These are phyloP conservation scores for Sylvietta virens DNA, from an alignment of 2,113 vertebrate genomes.

Conservation along the genomic window DNA sequence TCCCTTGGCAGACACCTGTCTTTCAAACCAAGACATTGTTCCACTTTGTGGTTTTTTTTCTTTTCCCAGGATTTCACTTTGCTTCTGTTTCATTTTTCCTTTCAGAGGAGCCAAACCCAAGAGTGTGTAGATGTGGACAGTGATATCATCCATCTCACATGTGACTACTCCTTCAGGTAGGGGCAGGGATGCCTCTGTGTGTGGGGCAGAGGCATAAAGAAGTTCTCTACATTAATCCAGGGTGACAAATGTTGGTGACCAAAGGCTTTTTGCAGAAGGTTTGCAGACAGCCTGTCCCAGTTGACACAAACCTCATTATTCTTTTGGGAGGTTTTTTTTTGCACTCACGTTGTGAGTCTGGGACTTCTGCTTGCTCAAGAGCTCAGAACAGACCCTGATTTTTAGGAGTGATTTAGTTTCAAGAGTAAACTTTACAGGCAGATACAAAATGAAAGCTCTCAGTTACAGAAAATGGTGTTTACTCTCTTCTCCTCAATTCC, in stretches of 20 bases:
- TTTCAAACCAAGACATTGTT: neutral
- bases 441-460: neutral
- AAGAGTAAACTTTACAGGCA: neutral
- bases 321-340: neutral
- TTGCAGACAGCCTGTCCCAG: neutral
- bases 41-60: neutral
- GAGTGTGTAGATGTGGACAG: neutral
- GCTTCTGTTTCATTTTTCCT: neutral
- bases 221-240: neutral
- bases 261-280: neutral
- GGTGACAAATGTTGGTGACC: neutral
- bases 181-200: neutral
- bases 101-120: neutral
- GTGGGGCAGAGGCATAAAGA: neutral
- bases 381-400: neutral
- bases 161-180: neutral
- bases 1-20: neutral
- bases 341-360: neutral
- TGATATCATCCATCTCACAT: neutral
- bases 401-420: neutral
- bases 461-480: neutral
- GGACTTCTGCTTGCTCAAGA: neutral
- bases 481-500: constrained; percentile 26
- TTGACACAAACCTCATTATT: neutral
- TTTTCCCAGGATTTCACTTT: neutral